These are phyloP conservation scores for Anseranas semipalmata DNA, from an alignment of 2,113 vertebrate genomes.

Conservation along the genomic window DNA sequence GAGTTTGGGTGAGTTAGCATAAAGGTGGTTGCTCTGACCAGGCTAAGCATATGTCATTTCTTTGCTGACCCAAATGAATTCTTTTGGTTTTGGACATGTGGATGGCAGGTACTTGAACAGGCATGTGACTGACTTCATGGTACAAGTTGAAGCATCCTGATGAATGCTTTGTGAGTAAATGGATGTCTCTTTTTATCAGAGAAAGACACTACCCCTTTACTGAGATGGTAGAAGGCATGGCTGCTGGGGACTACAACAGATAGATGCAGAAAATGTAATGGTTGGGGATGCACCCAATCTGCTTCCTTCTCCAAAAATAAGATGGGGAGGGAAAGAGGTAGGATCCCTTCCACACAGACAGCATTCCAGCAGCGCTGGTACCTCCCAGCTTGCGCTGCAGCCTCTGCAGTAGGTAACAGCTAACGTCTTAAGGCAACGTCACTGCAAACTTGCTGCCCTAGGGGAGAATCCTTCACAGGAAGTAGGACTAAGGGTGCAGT, in stretches of 20 bases:
- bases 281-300: neutral
- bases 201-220: neutral
- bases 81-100: neutral
- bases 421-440: neutral
- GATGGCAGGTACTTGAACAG: neutral
- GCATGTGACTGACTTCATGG: neutral
- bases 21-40: neutral
- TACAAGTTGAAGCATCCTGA: neutral
- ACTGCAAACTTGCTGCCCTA: neutral
- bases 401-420: neutral
- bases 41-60: neutral
- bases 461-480: neutral
- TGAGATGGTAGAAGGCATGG: neutral
- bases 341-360: accelerated
- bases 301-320: neutral
- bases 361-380: neutral
- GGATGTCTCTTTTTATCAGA: neutral
- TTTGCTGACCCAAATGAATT: neutral
- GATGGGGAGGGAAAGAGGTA: neutral
- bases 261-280: neutral
- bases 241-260: neutral
- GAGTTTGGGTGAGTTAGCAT: neutral
- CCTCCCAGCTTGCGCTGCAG: neutral
- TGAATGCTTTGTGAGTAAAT: neutral
- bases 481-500: neutral